Evolutionary conservation across 64 coral and sea anemone species (phyloP), one percentile per base, ranked within the genome.

Genomic region (Dendronephthya gigantea): DNA sequence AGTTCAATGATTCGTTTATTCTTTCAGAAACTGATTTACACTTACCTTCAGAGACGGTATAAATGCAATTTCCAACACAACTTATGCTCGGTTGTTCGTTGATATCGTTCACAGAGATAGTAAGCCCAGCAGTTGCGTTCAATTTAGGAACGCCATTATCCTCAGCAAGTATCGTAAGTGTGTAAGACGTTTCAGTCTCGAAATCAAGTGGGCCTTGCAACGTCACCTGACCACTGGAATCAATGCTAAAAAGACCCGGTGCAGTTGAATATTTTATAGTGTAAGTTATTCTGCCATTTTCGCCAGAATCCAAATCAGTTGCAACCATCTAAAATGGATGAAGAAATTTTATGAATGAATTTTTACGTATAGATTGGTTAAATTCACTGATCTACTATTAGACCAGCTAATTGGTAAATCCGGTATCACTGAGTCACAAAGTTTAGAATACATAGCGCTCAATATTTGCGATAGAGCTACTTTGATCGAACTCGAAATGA

Each of bases 1-100:
- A 62, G 55, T 62, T 23, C 4, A 62, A 23, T n/a, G 55, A 62
- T 1, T n/a, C n/a, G n/a, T n/a, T n/a, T n/a, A n/a, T n/a, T n/a
- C n/a, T n/a, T n/a, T n/a, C n/a, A n/a, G n/a, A n/a, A n/a, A n/a
- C n/a, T n/a, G 50, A 52, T 1, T 16, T 52, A 52, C 0, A 27
- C 10, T 19, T 22, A 50, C 84, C 85, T 81, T 96, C 93, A 1
- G 0, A 2, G n/a, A 97, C 84, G 7, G 5, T 49, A 68, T 87
- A 90, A 15, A 55, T 37, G 62, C 95, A 98, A 3, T 45, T 89
- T 22, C 47, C 39, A 28, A 9, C 72, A 79, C 72, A 79, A 35
- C 72, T 79, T 33, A 79, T 79, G 28, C 34, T n/a, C 1, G 95
- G 95, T 1, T 22, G 75, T n/a, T 98, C 95, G 35, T 98, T 98